These are phyloP conservation scores for Clivina fossor DNA, from an alignment of 2,888 invertebrate species.

Conservation along the genomic window DNA sequence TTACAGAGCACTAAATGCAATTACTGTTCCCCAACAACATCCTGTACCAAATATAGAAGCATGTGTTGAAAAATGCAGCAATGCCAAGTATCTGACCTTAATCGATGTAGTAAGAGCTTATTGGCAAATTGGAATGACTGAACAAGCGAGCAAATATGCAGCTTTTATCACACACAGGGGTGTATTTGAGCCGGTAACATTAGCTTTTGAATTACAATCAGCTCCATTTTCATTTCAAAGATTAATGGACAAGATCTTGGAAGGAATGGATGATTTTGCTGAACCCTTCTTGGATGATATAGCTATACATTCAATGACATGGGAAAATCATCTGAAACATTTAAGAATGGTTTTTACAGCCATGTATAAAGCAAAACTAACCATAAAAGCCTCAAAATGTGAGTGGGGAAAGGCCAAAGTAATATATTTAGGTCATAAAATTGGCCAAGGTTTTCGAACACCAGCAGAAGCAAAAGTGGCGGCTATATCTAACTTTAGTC, in stretches of 20 bases:
- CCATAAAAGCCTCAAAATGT: conserved; percentile 17
- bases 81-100: conserved; percentile 2
- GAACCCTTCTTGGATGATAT: conserved; percentile 10
- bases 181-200: conserved; percentile 6
- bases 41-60: conserved; percentile 8
- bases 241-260: conserved; percentile 6
- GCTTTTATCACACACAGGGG: conserved; percentile 6
- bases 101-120: conserved; percentile 8
- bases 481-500: neutral
- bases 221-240: conserved; percentile 5
- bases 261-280: neutral
- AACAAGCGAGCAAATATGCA: conserved; percentile 3
- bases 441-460: conserved; percentile 13
- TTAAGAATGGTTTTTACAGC: neutral
- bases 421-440: conserved; percentile 4
- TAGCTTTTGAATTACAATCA: conserved; percentile 8
- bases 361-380: conserved; percentile 1
- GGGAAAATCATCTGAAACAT: conserved; percentile 7
- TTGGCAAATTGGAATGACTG: conserved; percentile 7
- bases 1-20: conserved; percentile 3
- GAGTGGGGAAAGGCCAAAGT: conserved; percentile 8
- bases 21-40: conserved; percentile 8
- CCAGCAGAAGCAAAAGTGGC: conserved; percentile 9
- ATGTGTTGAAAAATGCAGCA: conserved; percentile 4
- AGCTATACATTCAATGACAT: neutral